Evolutionary conservation across 2,797 vertebrate species (phyloP).

Genomic region (Martes flavigula): DNA sequence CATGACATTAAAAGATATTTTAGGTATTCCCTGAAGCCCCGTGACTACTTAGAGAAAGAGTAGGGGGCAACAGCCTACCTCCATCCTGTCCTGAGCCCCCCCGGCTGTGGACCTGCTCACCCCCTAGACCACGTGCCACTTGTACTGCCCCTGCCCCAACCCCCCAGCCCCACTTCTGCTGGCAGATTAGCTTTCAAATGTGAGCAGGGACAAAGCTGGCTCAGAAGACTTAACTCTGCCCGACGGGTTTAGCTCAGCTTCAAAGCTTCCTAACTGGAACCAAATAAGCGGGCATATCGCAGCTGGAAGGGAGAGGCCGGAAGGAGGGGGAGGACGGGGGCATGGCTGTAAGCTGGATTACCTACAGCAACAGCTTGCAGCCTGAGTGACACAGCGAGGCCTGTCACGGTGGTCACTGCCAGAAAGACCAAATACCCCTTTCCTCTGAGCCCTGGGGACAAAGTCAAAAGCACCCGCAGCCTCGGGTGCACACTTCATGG

Average conservation of each 20-base stretch:
- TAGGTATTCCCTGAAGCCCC: background rate
- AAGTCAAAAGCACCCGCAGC: background rate
- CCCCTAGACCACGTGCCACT: background rate
- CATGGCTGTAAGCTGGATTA: slow-evolving; percentile 54
- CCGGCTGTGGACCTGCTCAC: background rate
- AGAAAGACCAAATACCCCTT: background rate
- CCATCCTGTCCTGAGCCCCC: background rate
- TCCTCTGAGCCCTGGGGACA: background rate
- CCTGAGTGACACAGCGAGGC: background rate
- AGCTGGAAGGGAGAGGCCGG: slow-evolving; percentile 22
- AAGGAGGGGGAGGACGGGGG: background rate
- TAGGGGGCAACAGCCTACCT: background rate
- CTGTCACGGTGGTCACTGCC: background rate
- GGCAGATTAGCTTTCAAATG: slow-evolving; percentile 73
- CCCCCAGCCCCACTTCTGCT: slow-evolving; percentile 38
- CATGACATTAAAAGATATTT: background rate
- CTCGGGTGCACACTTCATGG: too few species aligned
- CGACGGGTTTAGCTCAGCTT: slow-evolving; percentile 65
- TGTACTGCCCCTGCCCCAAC: background rate
- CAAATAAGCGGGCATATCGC: slow-evolving; percentile 17
- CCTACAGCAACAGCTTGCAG: slow-evolving; percentile 21
- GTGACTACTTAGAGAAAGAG: background rate
- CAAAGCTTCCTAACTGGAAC: slow-evolving; percentile 71
- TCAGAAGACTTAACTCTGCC: slow-evolving; percentile 74
- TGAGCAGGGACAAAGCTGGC: slow-evolving; percentile 62